Evolutionary conservation across 1,140 invertebrate species (phyloP).

Genomic region (Pogonus chalceus): DNA sequence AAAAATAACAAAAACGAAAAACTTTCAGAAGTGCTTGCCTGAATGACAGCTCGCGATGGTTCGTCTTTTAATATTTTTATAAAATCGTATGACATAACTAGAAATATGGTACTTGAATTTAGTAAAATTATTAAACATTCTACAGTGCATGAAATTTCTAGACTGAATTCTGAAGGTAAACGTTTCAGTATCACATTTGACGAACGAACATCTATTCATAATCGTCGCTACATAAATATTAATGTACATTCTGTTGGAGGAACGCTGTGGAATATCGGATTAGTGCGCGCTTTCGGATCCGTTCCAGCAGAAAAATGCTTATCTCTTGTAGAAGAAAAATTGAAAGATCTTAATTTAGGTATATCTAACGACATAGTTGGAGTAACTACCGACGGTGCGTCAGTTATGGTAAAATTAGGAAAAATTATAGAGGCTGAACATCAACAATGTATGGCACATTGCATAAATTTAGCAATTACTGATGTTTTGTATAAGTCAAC

Average conservation of each 20-base stretch:
- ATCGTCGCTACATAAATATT: slow-evolving; percentile 11
- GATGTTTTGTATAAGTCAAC: slow-evolving; percentile 19
- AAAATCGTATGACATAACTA: slow-evolving; percentile 11
- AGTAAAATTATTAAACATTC: no score
- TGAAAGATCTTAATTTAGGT: slow-evolving; percentile 13
- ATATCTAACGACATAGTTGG: slow-evolving; percentile 12
- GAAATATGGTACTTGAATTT: slow-evolving; percentile 10
- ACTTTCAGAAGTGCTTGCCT: no score
- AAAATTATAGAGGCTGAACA: slow-evolving; percentile 11
- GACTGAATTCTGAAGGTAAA: slow-evolving; percentile 12
- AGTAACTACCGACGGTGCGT: slow-evolving; percentile 10
- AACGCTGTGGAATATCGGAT: no score
- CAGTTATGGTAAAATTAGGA: slow-evolving; percentile 14
- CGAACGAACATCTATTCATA: slow-evolving; percentile 14
- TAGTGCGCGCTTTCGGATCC: no score
- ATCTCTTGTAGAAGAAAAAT: slow-evolving; percentile 11
- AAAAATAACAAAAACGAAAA: no score
- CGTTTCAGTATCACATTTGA: no score
- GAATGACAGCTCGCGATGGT: slow-evolving; percentile 13
- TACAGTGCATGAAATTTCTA: no score
- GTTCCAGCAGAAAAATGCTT: slow-evolving; percentile 12
- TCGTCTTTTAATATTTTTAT: no score
- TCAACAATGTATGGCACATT: no score
- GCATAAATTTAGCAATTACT: slow-evolving; percentile 16
- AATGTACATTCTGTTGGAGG: no score